Conservation (phyloP, 2,113 vertebrate species). For the Thalassarche chlororhynchos region DNA sequence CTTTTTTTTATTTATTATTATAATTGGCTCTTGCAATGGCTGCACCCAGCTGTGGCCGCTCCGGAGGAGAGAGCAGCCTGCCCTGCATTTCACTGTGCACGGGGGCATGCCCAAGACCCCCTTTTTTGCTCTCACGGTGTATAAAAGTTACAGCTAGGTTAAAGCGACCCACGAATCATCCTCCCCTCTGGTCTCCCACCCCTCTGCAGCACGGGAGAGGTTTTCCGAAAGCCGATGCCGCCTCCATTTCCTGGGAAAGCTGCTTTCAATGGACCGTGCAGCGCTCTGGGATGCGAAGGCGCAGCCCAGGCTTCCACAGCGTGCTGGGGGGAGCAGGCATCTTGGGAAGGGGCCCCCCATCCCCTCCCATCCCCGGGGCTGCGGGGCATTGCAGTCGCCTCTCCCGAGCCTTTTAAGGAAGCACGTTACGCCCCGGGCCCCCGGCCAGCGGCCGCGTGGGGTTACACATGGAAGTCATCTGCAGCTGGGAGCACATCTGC, state of each 20-base stretch:
- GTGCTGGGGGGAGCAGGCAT: rapidly evolving
- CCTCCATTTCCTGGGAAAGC: neutral
- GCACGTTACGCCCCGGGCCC: neutral
- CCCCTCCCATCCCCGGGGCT: neutral
- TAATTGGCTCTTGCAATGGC: neutral
- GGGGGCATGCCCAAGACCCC: rapidly evolving
- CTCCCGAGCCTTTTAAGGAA: slow-evolving; percentile 68
- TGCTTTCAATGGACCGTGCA: rapidly evolving
- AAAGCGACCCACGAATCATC: rapidly evolving
- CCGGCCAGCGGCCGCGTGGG: neutral
- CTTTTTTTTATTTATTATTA: neutral
- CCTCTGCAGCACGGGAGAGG: neutral
- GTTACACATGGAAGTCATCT: slow-evolving; percentile 40
- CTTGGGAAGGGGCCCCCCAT: neutral
- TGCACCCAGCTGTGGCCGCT: neutral
- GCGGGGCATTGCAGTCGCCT: neutral
- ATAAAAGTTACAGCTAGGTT: neutral
- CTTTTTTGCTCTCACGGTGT: rapidly evolving
- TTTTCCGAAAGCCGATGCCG: rapidly evolving
- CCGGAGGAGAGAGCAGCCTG: neutral
- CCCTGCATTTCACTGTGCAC: rapidly evolving
- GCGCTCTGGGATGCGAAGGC: rapidly evolving
- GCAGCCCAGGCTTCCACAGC: rapidly evolving
- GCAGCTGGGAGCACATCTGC: slow-evolving; percentile 25
- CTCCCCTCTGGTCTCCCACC: neutral